These are phyloP conservation scores for Botrylloides violaceus DNA, from an alignment of 23 tunicate species.

Conservation along the genomic window DNA sequence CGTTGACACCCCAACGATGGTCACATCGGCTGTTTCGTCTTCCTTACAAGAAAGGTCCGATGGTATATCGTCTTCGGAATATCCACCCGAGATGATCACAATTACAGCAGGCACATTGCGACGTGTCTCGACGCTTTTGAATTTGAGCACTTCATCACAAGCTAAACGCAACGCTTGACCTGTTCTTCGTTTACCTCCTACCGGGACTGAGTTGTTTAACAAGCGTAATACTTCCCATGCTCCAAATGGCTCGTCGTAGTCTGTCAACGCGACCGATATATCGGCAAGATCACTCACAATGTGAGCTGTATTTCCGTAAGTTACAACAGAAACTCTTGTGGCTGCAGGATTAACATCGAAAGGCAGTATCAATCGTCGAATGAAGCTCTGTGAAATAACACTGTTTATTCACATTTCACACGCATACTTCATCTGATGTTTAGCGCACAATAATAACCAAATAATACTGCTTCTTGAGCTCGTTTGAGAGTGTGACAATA, in stretches of 20 bases:
- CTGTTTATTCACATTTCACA: too few relatives aligned
- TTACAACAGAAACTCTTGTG: conserved; percentile 8
- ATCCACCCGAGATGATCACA: conserved; percentile 1
- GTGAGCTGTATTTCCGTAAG: conserved; percentile 1
- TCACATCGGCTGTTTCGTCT: conserved; percentile 2
- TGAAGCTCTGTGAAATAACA: conserved; percentile 7
- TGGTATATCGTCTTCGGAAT: conserved; percentile 22
- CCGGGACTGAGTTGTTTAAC: background rate
- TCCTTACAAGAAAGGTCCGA: conserved; percentile 10
- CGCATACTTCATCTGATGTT: too few relatives aligned
- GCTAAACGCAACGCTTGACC: conserved; percentile 16
- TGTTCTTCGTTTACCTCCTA: conserved; percentile 14
- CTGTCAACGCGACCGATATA: background rate
- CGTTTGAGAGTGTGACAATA: too few relatives aligned
- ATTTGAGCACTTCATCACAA: conserved; percentile 16
- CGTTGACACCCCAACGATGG: conserved; percentile 14
- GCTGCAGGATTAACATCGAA: conserved; percentile 13
- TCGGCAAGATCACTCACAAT: background rate
- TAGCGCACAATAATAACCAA: too few relatives aligned
- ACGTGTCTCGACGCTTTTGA: background rate
- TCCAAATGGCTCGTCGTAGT: background rate
- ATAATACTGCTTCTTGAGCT: too few relatives aligned
- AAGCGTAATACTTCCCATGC: background rate
- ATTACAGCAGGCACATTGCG: conserved; percentile 3
- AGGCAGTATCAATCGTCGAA: background rate